Conservation (phyloP, 2,113 vertebrate genomes). For the Ammodytes dubius region DNA sequence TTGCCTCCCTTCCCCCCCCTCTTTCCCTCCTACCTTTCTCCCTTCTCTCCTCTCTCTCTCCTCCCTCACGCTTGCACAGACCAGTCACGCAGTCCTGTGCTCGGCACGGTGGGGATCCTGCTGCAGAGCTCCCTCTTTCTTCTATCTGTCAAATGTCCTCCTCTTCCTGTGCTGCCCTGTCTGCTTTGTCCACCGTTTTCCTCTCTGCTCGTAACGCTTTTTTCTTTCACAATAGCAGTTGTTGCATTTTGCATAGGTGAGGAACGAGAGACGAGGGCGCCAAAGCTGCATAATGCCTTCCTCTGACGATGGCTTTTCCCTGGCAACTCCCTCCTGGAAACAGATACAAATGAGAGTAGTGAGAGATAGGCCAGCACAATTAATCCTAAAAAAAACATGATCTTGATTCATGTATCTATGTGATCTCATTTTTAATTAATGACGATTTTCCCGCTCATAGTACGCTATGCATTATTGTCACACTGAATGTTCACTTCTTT, state of each 20-base stretch:
- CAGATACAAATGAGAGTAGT: slow-evolving; percentile 45
- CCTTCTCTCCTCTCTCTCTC: slow-evolving; percentile 61
- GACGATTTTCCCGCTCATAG: too few relatives aligned
- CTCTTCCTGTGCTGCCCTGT: slow-evolving; percentile 32
- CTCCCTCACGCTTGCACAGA: slow-evolving; percentile 67
- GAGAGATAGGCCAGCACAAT: not conserved
- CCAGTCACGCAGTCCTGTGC: slow-evolving; percentile 82
- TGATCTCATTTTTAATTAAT: too few relatives aligned
- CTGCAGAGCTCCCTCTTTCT: slow-evolving; percentile 75
- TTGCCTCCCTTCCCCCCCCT: slow-evolving; percentile 74
- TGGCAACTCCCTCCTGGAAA: slow-evolving; percentile 65
- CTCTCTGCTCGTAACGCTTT: slow-evolving; percentile 15
- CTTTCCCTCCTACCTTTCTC: slow-evolving; percentile 54
- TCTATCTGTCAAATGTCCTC: slow-evolving; percentile 56
- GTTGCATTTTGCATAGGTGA: slow-evolving; percentile 31
- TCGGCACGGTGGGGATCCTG: slow-evolving; percentile 75
- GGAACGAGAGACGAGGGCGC: slow-evolving; percentile 39
- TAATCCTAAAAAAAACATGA: too few relatives aligned
- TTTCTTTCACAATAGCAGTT: slow-evolving; percentile 36
- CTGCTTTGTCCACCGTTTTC: slow-evolving; percentile 19
- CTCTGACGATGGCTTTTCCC: slow-evolving; percentile 50
- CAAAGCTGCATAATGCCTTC: slow-evolving; percentile 44
- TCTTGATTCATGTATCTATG: too few relatives aligned
- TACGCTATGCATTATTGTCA: too few relatives aligned
- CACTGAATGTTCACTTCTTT: too few relatives aligned